Base-by-base conservation (phyloP, 2,888 invertebrate species). In the Xylocampa areola region DNA sequence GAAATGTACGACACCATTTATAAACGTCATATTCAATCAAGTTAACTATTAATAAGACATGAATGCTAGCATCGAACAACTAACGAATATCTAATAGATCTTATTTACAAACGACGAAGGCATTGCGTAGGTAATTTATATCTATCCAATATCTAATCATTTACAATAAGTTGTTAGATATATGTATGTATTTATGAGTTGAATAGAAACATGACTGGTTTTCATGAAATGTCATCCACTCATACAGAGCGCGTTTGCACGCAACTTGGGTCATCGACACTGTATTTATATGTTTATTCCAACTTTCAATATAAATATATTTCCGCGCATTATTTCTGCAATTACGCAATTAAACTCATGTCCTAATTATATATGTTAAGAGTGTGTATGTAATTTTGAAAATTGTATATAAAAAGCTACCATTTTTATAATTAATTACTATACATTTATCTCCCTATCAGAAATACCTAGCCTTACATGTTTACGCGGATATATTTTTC, bases 151-250 rank as follows among this genome's bases (percentile, higher is more conserved):
- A 69, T 44, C 58, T 76, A 76, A 69, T 59, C 61, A 55, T 62
- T 76, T 67, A 73, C 62, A 67, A 74, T 73, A 76, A 68, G 59
- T 64, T 64, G 64, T 66, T 67, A 64, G 61, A 55, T 69, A 55
- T 69, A 65, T 57, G 35, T 63, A 53, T 59, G 37, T 62, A 66
- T 72, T 62, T 72, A 68, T 67, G 69, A 52, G 58, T 69, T 66
- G 64, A 73, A 81, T 85, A 80, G 81, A 81, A 79, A 80, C 78
- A 80, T 77, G 77, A 83, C 82, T 80, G 80, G 83, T 81, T 82
- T 84, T 80, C 82, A 84, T 84, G 82, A 89, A 89, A 88, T 89
- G 88, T 84, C 89, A 88, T 81, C 83, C 78, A 78, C 73, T 72
- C 73, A 73, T 71, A 73, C 73, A 79, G 62, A 71, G 61, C 55